These are phyloP conservation scores for Asobara japonica DNA, from an alignment of 1,140 invertebrate species.

Conservation along the genomic window DNA sequence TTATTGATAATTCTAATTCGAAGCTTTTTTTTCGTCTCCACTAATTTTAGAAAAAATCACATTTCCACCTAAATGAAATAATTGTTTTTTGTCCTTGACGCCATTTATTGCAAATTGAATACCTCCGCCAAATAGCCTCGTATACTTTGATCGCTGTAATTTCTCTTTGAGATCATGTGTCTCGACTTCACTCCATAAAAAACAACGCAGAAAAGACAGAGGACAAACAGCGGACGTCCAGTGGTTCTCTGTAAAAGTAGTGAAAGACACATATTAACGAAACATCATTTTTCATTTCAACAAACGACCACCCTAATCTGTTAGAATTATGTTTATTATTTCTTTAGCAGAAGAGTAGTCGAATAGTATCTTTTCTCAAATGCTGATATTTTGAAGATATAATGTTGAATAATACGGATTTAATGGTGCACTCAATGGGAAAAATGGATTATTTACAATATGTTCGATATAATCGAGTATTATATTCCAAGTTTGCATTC, in stretches of 20 bases:
- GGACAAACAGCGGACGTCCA: constrained; percentile 41
- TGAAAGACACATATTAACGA: neutral
- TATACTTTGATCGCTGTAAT: constrained; percentile 81
- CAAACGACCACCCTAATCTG: too few relatives aligned
- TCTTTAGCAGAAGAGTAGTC: too few relatives aligned
- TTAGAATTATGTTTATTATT: too few relatives aligned
- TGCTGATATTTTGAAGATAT: neutral
- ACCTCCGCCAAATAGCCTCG: constrained; percentile 84
- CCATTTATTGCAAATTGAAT: too few relatives aligned
- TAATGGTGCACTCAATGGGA: neutral
- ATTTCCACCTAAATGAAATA: too few relatives aligned
- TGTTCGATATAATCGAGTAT: too few relatives aligned
- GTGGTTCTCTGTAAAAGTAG: neutral
- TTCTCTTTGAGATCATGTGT: constrained; percentile 71
- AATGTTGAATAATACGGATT: too few relatives aligned
- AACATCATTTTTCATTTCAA: neutral
- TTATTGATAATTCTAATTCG: too few relatives aligned
- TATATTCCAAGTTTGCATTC: too few relatives aligned
- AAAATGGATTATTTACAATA: too few relatives aligned
- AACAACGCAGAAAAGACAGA: constrained; percentile 43
- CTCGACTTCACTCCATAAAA: constrained; percentile 45
- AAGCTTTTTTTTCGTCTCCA: neutral
- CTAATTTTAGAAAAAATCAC: too few relatives aligned
- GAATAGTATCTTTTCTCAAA: too few relatives aligned
- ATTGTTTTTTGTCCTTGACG: neutral